Evolutionary conservation across 2,888 invertebrate genomes (phyloP).

Genomic region (Platycheirus rosarum): DNA sequence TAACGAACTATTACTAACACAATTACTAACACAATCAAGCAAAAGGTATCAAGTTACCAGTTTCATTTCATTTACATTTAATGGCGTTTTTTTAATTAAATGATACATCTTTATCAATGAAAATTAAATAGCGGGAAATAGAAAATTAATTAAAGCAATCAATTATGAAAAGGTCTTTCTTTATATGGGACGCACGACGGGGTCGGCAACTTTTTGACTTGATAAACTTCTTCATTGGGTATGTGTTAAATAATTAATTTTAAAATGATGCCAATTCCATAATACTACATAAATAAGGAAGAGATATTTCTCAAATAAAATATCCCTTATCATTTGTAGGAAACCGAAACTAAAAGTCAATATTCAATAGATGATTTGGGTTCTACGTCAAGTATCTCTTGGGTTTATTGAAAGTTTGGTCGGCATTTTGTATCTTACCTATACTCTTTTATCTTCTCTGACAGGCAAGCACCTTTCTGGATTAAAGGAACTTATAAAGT

Average conservation of each 20-base stretch:
- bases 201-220: constrained; percentile 10
- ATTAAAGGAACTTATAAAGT: too few species aligned
- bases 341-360: background rate
- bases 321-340: background rate
- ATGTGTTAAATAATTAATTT: constrained; percentile 24
- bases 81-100: constrained; percentile 27
- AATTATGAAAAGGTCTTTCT: constrained; percentile 21
- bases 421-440: too few species aligned
- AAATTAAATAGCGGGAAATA: constrained; percentile 21
- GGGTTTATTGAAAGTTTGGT: too few species aligned
- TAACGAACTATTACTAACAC: too few species aligned
- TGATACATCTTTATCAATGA: constrained; percentile 14
- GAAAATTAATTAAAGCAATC: constrained; percentile 41
- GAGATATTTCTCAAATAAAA: constrained; percentile 2
- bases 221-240: constrained; percentile 3
- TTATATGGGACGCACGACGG: background rate
- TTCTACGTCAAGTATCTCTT: too few species aligned
- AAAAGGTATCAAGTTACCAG: too few species aligned
- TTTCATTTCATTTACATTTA: too few species aligned
- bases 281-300: too few species aligned
- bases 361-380: background rate
- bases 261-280: background rate
- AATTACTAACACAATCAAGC: too few species aligned
- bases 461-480: too few species aligned
- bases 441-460: too few species aligned